A percentile compares a stretch with the other conserved stretches of the same genome.
phyloP scores from a whole-genome alignment of 2,888 invertebrate genomes.

The Eucriotettix oculatus region DNA sequence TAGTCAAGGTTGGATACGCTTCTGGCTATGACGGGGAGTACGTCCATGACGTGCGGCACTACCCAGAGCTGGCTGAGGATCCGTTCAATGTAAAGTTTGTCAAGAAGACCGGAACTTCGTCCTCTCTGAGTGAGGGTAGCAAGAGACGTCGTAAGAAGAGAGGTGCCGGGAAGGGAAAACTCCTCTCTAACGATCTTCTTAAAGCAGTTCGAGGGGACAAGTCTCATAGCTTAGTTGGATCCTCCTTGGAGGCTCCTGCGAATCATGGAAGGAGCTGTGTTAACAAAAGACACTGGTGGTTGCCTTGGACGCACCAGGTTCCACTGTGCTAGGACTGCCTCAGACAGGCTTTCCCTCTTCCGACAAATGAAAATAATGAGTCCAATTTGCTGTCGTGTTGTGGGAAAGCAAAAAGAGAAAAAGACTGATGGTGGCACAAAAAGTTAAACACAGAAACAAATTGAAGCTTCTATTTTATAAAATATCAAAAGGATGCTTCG shows the following conservation, averaged over 20 bases:
- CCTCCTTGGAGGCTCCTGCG: not conserved
- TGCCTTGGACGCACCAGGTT: conserved; percentile 8
- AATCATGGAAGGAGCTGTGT: conserved; percentile 8
- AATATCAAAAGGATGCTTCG: too few relatives aligned
- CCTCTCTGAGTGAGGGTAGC: conserved; percentile 7
- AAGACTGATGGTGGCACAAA: not conserved
- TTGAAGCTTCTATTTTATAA: not conserved
- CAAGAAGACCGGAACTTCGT: conserved; percentile 36
- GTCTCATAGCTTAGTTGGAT: not conserved
- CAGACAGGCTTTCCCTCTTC: not conserved
- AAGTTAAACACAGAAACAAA: not conserved
- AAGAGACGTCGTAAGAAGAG: conserved; percentile 8
- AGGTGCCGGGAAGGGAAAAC: not conserved
- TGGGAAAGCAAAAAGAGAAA: not conserved
- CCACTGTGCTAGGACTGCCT: conserved; percentile 7
- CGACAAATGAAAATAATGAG: too few relatives aligned
- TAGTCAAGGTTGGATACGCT: conserved; percentile 67
- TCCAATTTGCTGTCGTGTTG: too few relatives aligned
- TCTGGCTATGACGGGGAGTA: conserved; percentile 81
- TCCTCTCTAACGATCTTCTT: not conserved
- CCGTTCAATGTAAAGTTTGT: conserved; percentile 85
- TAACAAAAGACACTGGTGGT: conserved; percentile 11
- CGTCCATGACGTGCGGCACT: conserved; percentile 73
- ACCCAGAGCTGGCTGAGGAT: conserved; percentile 89
- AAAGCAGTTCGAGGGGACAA: too few relatives aligned